phyloP scores from a whole-genome alignment of 2,797 vertebrate genomes.

The Pantherophis vulpinus region DNA sequence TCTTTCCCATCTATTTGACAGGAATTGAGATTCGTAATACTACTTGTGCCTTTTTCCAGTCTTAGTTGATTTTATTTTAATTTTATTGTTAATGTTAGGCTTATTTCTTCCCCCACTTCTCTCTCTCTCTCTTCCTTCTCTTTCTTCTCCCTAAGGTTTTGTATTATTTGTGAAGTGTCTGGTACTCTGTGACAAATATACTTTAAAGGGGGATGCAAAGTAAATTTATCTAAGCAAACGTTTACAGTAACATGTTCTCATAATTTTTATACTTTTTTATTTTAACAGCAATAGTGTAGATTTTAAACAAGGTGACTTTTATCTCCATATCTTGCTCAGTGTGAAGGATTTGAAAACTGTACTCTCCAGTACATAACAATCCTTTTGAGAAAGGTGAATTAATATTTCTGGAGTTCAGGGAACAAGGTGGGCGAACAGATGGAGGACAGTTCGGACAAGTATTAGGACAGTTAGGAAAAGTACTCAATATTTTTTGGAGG shows the following conservation, averaged over 20 bases:
- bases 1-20: too few relatives aligned
- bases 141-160: background rate
- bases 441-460: background rate
- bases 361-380: background rate
- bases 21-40: background rate
- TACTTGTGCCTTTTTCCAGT: background rate
- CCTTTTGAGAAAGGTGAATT: background rate
- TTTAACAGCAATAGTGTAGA: background rate
- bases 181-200: background rate
- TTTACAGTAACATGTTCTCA: background rate
- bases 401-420: background rate
- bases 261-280: background rate
- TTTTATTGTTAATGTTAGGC: background rate
- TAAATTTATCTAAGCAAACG: slow-evolving; percentile 15
- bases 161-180: background rate
- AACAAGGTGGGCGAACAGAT: background rate
- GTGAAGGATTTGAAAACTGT: background rate
- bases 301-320: background rate
- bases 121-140: background rate
- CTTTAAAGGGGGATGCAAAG: background rate
- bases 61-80: background rate
- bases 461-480: background rate
- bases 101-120: background rate
- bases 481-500: background rate
- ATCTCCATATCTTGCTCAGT: background rate